Percentiles rank a stretch among this genome's conserved stretches.
Evolutionary conservation across 2,113 vertebrate species (phyloP).

Genomic region (Ceuthmochares aereus): DNA sequence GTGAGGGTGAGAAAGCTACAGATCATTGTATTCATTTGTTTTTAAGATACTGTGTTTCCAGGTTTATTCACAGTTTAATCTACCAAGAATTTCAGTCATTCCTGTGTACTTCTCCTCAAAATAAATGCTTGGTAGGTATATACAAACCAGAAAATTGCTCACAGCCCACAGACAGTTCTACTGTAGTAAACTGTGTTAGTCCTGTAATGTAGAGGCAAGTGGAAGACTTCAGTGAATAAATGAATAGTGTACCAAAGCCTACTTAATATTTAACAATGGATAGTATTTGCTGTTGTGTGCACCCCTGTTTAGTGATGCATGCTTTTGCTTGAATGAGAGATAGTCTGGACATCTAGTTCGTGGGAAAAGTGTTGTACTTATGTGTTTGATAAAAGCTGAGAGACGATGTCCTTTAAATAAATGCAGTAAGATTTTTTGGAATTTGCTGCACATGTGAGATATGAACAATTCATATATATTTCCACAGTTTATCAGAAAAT

Average conservation of each 20-base stretch:
- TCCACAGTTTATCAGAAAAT: background rate
- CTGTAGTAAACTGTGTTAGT: background rate
- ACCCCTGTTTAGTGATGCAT: background rate
- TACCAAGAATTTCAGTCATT: background rate
- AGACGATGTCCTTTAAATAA: background rate
- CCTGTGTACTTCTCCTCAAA: background rate
- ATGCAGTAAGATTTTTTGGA: background rate
- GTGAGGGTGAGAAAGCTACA: background rate
- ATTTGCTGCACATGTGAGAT: background rate
- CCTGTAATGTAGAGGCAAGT: background rate
- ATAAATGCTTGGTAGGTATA: background rate
- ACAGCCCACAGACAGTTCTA: background rate
- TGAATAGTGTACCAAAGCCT: background rate
- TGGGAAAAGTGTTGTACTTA: background rate
- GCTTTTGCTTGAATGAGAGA: background rate
- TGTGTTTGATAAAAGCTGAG: background rate
- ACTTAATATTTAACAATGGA: background rate
- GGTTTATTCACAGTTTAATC: background rate
- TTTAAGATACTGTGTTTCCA: background rate
- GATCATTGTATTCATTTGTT: background rate
- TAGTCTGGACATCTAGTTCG: background rate
- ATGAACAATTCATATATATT: background rate
- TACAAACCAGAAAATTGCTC: background rate
- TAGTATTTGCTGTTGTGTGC: background rate
- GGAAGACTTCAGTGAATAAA: background rate